A percentile compares a stretch with the other conserved stretches of the same genome.
Evolutionary conservation across 2,888 invertebrate species (phyloP).

Genomic region (Leucophora obtusa): DNA sequence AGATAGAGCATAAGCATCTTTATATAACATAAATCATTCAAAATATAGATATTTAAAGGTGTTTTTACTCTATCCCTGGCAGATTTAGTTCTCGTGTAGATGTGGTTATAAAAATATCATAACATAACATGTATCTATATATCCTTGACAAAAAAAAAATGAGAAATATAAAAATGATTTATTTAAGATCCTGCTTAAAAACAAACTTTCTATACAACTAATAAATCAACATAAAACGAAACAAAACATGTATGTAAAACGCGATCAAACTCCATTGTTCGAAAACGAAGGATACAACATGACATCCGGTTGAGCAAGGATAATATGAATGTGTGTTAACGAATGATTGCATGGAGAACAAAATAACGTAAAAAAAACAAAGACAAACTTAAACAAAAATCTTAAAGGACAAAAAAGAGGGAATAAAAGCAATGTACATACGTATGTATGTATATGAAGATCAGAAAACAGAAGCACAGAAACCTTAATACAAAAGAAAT

Average conservation of each 20-base stretch:
- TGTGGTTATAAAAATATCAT: neutral
- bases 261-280: constrained; percentile 47
- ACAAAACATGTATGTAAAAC: constrained; percentile 36
- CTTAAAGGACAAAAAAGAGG: neutral
- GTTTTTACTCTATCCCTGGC: no score
- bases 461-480: constrained; percentile 37
- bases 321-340: constrained; percentile 17
- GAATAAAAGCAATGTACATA: neutral
- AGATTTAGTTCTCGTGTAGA: no score
- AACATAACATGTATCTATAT: constrained; percentile 6
- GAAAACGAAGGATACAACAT: constrained; percentile 27
- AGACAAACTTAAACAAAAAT: neutral
- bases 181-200: constrained; percentile 23
- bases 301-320: constrained; percentile 54
- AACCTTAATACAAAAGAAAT: constrained; percentile 31
- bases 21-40: no score
- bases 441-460: neutral
- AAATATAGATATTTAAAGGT: no score
- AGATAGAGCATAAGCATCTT: no score
- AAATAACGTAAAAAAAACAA: neutral
- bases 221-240: constrained; percentile 52
- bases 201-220: constrained; percentile 20
- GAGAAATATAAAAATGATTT: constrained; percentile 32
- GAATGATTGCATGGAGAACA: neutral
- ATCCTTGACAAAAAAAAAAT: constrained; percentile 43